These are phyloP conservation scores for Drosophila quadrilineata DNA, from an alignment of 1,140 invertebrate genomes.

Conservation along the genomic window DNA sequence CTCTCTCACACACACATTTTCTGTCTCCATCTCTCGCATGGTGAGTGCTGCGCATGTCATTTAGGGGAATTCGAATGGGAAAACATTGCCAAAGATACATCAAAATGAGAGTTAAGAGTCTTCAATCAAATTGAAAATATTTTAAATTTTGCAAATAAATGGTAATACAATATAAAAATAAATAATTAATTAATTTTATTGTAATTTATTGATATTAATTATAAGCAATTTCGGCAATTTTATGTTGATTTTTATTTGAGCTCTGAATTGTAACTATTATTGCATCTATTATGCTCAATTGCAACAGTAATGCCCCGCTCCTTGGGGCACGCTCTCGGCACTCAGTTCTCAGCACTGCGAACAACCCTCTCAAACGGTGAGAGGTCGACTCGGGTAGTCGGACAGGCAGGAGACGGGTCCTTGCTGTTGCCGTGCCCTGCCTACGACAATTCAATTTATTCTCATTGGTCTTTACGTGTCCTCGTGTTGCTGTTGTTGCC, in stretches of 20 bases:
- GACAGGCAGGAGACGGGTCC: constrained; percentile 18
- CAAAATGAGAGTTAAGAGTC: constrained; percentile 15
- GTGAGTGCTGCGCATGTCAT: constrained; percentile 32
- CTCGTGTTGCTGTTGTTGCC: constrained; percentile 18
- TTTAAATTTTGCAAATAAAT: background rate
- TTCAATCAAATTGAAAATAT: constrained; percentile 12
- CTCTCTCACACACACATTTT: background rate
- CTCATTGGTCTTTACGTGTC: constrained; percentile 48
- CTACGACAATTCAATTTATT: constrained; percentile 42
- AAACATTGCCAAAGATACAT: constrained; percentile 1
- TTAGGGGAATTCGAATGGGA: background rate
- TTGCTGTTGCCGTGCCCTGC: constrained; percentile 29
- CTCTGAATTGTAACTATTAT: constrained; percentile 2
- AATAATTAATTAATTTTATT: background rate
- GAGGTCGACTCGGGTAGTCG: constrained; percentile 2
- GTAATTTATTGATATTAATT: background rate
- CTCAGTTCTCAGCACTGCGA: background rate
- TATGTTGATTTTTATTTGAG: background rate
- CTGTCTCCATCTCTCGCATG: background rate
- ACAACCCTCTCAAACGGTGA: constrained; percentile 21
- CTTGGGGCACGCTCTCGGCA: background rate
- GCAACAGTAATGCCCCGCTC: background rate
- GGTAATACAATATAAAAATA: background rate
- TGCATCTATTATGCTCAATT: constrained; percentile 2
- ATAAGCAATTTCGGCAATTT: background rate